These are phyloP conservation scores for Piezodorus guildinii DNA, from an alignment of 1,140 invertebrate genomes.

Conservation along the genomic window DNA sequence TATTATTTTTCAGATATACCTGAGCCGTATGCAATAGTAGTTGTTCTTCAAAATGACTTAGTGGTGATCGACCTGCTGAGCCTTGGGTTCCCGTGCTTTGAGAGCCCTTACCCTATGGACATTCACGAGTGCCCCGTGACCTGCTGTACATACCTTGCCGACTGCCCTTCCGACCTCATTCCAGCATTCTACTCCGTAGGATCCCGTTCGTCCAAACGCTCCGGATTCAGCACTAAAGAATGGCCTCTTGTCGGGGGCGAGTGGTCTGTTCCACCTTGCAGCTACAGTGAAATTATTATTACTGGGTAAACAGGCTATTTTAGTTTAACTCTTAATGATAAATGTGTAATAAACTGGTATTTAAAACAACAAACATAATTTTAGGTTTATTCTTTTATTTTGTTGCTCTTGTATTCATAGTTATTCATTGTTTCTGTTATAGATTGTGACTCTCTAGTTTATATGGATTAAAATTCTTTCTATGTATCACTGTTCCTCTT, in stretches of 20 bases:
- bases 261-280: slow-evolving; percentile 85
- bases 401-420: too few species aligned
- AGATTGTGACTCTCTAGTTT: too few species aligned
- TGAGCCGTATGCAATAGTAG: slow-evolving; percentile 94
- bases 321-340: too few species aligned
- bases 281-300: slow-evolving; percentile 92
- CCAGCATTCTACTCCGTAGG: slow-evolving; percentile 86
- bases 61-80: slow-evolving; percentile 93
- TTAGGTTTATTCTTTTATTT: too few species aligned
- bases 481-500: too few species aligned
- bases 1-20: slow-evolving; percentile 64
- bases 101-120: slow-evolving; percentile 99
- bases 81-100: slow-evolving; percentile 93
- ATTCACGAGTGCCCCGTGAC: slow-evolving; percentile 95
- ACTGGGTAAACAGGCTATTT: slow-evolving; percentile 55
- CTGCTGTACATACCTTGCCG: slow-evolving; percentile 88
- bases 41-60: slow-evolving; percentile 93
- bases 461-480: too few species aligned
- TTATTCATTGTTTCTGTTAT: too few species aligned
- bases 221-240: slow-evolving; percentile 85
- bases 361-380: too few species aligned
- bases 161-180: slow-evolving; percentile 94
- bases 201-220: slow-evolving; percentile 53
- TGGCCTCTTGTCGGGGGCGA: slow-evolving; percentile 94
- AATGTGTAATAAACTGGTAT: too few species aligned